Conservation (phyloP, 2,113 vertebrate species). For the Corythoichthys haematopterus region DNA sequence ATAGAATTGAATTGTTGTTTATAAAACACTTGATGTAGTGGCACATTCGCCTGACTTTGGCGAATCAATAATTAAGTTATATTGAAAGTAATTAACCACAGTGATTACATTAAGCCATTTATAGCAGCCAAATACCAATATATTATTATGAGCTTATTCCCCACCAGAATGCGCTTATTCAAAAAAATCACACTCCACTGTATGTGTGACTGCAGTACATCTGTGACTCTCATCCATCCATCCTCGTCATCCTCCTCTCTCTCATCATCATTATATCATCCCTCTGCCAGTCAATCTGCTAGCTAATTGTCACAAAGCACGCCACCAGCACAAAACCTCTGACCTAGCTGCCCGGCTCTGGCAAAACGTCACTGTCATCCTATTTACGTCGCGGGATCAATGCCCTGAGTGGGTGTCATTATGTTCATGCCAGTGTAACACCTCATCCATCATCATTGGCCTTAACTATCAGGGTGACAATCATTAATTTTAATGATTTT, state of each 20-base stretch:
- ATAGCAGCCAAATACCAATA: conserved; percentile 25
- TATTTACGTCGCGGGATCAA: conserved; percentile 12
- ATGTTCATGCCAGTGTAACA: not conserved
- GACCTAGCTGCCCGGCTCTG: conserved; percentile 17
- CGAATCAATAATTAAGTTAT: not conserved
- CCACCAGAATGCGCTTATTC: conserved; percentile 60
- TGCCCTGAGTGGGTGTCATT: not conserved
- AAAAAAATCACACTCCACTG: conserved; percentile 47
- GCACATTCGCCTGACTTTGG: not conserved
- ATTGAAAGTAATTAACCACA: too few relatives aligned
- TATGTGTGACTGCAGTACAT: conserved; percentile 52
- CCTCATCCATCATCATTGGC: not conserved
- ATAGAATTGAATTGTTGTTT: not conserved
- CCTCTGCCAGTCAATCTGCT: conserved; percentile 31
- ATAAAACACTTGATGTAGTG: not conserved
- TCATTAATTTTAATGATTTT: not conserved
- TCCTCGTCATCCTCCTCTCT: conserved; percentile 47
- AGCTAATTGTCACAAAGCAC: conserved; percentile 32
- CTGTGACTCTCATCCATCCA: conserved; percentile 31
- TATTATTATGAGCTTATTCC: conserved; percentile 25
- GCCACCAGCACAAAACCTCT: conserved; percentile 11
- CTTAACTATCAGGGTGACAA: not conserved
- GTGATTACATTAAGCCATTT: not conserved
- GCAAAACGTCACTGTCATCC: not conserved
- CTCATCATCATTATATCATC: conserved; percentile 54